These are phyloP conservation scores for Poicephalus meyeri DNA, from an alignment of 2,113 vertebrate species.

Conservation along the genomic window DNA sequence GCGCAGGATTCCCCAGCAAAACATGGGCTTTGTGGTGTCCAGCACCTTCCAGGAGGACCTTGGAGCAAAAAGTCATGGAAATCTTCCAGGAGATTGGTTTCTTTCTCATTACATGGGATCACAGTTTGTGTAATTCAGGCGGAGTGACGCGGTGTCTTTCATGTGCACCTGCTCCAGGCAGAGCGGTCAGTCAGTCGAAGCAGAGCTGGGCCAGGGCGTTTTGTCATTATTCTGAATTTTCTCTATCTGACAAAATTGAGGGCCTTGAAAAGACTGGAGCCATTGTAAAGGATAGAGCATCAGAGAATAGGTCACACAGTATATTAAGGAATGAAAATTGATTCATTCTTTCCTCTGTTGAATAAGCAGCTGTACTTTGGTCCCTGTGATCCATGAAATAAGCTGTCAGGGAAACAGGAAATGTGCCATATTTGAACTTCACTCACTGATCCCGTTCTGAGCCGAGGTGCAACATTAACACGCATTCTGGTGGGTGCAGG, in stretches of 20 bases:
- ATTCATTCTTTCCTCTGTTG: conserved; percentile 74
- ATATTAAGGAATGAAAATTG: conserved; percentile 74
- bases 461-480: conserved; percentile 7
- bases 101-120: conserved; percentile 57
- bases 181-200: conserved; percentile 36
- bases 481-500: background rate
- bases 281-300: conserved; percentile 43
- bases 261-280: conserved; percentile 59
- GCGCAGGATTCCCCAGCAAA: background rate
- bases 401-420: conserved; percentile 73
- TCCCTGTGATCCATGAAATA: conserved; percentile 79
- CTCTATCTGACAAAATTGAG: conserved; percentile 63
- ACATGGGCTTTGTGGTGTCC: background rate
- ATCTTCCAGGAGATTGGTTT: conserved; percentile 24
- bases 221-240: conserved; percentile 67
- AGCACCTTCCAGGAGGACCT: background rate
- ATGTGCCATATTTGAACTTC: conserved; percentile 64
- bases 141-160: conserved; percentile 66
- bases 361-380: conserved; percentile 72
- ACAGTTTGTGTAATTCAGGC: conserved; percentile 71
- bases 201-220: conserved; percentile 49
- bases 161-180: conserved; percentile 63
- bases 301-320: conserved; percentile 65
- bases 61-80: background rate
- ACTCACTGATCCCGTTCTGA: conserved; percentile 16